phyloP scores from a whole-genome alignment of 2,113 vertebrate genomes.

The Megaceryle maxima region DNA sequence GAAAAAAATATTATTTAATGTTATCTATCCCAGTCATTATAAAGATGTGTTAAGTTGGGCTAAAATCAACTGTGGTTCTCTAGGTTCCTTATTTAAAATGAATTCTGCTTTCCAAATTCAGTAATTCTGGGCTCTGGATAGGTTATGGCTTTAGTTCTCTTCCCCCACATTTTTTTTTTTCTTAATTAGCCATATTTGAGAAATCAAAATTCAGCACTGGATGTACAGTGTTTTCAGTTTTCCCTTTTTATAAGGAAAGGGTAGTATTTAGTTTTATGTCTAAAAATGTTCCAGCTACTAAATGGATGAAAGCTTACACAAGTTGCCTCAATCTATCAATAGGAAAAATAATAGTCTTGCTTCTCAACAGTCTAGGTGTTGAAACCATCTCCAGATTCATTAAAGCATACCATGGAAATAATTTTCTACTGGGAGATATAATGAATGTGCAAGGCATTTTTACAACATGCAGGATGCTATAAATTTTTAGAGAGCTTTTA shows the following conservation, averaged over 20 bases:
- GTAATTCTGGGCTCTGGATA: neutral
- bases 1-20: neutral
- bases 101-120: neutral
- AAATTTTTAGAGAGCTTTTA: constrained; percentile 11
- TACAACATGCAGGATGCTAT: neutral
- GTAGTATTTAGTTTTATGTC: neutral
- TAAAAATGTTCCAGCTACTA: neutral
- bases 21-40: neutral
- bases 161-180: neutral
- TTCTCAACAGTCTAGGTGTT: neutral
- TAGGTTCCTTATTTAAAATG: neutral
- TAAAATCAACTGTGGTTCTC: neutral
- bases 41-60: neutral
- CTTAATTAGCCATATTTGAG: neutral
- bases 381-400: neutral
- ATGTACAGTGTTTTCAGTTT: neutral
- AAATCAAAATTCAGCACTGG: neutral
- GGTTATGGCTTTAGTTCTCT: neutral
- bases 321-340: neutral
- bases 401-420: neutral
- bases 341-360: neutral
- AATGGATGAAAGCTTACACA: neutral
- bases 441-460: neutral
- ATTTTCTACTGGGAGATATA: constrained; percentile 8
- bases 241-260: neutral